These are phyloP conservation scores for Mamestra configurata DNA, from an alignment of 1,140 invertebrate genomes.

Conservation along the genomic window DNA sequence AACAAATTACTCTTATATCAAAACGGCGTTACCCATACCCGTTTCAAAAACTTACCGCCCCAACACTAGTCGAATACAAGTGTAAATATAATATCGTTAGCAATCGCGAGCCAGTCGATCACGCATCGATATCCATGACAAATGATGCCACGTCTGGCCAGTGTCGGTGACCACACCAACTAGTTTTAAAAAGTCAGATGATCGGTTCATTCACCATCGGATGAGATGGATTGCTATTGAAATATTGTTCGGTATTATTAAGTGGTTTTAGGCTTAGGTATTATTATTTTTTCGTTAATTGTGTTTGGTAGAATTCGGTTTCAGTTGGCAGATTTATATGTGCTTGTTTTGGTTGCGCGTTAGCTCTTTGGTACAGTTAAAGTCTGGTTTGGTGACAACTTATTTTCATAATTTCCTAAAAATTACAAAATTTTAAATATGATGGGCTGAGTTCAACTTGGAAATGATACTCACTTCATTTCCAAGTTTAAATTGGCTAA, in stretches of 20 bases:
- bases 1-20: too few species aligned
- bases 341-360: too few species aligned
- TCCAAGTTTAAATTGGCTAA: too few species aligned
- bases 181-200: conserved; percentile 62
- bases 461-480: too few species aligned
- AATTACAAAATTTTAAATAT: too few species aligned
- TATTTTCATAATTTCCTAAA: too few species aligned
- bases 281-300: conserved; percentile 12
- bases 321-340: not conserved
- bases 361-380: too few species aligned
- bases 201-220: conserved; percentile 69
- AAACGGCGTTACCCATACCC: too few species aligned
- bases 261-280: too few species aligned
- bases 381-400: too few species aligned
- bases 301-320: conserved; percentile 3
- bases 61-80: conserved; percentile 9
- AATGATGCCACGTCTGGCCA: conserved; percentile 69
- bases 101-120: conserved; percentile 68
- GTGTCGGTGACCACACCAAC: conserved; percentile 67
- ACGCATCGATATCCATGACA: conserved; percentile 78
- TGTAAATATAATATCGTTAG: conserved; percentile 44
- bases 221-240: not conserved
- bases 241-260: conserved; percentile 23
- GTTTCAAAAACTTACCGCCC: too few species aligned
- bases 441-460: too few species aligned